Percentiles rank a stretch among this genome's conserved stretches.
Evolutionary conservation across 2,113 vertebrate genomes (phyloP).

Genomic region (Micronycteris hirsuta): DNA sequence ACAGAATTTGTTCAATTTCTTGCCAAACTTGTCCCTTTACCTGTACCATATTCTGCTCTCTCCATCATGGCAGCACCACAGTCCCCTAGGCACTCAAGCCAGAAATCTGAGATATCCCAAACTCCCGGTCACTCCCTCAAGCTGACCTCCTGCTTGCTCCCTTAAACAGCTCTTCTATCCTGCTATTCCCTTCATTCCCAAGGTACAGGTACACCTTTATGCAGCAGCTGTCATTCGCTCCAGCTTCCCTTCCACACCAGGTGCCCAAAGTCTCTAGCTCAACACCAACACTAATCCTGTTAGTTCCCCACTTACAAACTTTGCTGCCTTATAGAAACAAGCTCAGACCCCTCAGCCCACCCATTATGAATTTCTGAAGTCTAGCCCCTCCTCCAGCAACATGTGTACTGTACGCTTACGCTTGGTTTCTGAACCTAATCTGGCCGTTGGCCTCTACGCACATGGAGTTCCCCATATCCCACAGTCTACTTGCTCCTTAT

Average conservation of each 20-base stretch:
- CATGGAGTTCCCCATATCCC: not conserved
- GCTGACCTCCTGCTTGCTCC: not conserved
- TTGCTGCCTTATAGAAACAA: not conserved
- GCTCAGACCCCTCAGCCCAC: not conserved
- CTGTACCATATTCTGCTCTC: not conserved
- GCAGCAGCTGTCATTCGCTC: not conserved
- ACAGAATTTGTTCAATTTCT: not conserved
- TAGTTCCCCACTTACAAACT: not conserved
- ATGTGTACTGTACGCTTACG: not conserved
- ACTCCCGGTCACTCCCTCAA: not conserved
- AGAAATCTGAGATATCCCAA: not conserved
- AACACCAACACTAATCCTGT: not conserved
- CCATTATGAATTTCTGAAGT: not conserved
- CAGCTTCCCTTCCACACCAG: not conserved
- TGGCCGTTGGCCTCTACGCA: not conserved
- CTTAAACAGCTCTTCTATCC: not conserved
- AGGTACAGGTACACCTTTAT: not conserved
- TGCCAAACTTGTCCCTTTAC: not conserved
- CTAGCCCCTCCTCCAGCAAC: not conserved
- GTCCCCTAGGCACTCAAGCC: not conserved
- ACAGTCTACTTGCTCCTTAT: not conserved
- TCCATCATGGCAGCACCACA: not conserved
- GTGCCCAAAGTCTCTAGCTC: not conserved
- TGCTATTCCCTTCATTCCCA: not conserved
- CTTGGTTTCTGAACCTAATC: not conserved